A percentile compares a stretch with the other conserved stretches of the same genome.
Conservation (phyloP, 2,113 vertebrate species). For the Ameiurus melas region DNA sequence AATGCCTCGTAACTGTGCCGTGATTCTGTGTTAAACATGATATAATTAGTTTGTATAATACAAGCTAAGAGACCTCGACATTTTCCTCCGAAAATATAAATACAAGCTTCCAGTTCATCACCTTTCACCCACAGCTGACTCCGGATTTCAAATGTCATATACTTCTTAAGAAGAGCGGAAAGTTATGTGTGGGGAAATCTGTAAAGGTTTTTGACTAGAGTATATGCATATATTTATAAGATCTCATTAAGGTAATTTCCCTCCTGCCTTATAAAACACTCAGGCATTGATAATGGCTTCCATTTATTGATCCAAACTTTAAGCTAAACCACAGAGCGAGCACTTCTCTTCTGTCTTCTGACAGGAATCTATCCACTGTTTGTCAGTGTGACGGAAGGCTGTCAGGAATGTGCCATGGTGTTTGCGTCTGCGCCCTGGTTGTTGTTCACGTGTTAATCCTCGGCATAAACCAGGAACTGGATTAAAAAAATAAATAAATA, state of each 20-base stretch:
- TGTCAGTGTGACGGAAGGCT: background rate
- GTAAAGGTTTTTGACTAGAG: background rate
- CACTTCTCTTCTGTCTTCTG: background rate
- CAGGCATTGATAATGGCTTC: background rate
- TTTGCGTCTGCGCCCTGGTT: background rate
- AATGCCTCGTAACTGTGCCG: background rate
- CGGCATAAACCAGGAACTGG: background rate
- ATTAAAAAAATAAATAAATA: background rate
- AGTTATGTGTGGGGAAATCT: background rate
- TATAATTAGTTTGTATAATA: constrained; percentile 31
- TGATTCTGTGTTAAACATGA: constrained; percentile 33
- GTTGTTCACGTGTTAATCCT: background rate
- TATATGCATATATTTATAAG: background rate
- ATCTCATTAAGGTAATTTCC: background rate
- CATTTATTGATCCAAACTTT: background rate
- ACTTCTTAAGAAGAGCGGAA: background rate
- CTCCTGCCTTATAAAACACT: background rate
- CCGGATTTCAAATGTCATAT: background rate
- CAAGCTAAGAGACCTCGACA: background rate
- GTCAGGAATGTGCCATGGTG: background rate
- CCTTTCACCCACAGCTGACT: background rate
- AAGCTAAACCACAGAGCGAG: background rate
- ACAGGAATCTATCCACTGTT: background rate
- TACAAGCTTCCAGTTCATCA: background rate
- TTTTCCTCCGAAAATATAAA: background rate